Conservation (phyloP, 2,113 vertebrate genomes). For the Brachionichthys hirsutus region DNA sequence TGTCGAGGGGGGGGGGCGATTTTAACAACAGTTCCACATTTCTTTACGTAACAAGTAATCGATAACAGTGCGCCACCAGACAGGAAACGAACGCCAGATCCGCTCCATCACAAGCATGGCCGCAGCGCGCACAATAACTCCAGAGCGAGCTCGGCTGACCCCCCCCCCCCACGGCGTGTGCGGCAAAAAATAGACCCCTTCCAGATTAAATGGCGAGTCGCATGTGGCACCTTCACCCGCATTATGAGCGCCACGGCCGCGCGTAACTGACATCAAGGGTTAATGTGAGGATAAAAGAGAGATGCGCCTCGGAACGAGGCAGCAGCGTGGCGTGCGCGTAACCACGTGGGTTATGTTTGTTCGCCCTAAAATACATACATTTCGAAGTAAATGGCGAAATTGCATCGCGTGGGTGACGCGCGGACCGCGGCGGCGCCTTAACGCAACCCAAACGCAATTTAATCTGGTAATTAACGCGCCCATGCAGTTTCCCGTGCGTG, state of each 20-base stretch:
- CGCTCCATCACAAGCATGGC: slow-evolving; percentile 80
- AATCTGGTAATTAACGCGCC: slow-evolving; percentile 25
- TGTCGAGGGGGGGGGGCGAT: background rate
- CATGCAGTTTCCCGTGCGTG: slow-evolving; percentile 47
- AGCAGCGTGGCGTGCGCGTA: slow-evolving; percentile 80
- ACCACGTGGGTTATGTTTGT: slow-evolving; percentile 95
- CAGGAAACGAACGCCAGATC: slow-evolving; percentile 60
- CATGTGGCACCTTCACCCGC: background rate
- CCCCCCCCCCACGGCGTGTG: background rate
- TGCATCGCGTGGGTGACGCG: background rate
- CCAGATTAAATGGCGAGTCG: background rate
- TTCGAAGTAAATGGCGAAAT: slow-evolving; percentile 69
- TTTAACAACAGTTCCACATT: background rate
- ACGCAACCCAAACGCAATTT: background rate
- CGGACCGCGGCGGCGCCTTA: background rate
- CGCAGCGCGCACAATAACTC: slow-evolving; percentile 80
- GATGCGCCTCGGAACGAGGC: slow-evolving; percentile 49
- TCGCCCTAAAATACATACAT: slow-evolving; percentile 80
- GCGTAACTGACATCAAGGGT: background rate
- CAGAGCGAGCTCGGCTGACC: slow-evolving; percentile 38
- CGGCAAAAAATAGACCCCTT: slow-evolving; percentile 21
- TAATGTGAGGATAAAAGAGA: slow-evolving; percentile 48
- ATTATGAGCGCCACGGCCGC: slow-evolving; percentile 11
- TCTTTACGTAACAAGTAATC: background rate
- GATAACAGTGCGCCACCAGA: slow-evolving; percentile 14